Evolutionary conservation across 2,797 vertebrate species (phyloP), one percentile per base, ranked within the genome.

Genomic region (Rhincodon typus): DNA sequence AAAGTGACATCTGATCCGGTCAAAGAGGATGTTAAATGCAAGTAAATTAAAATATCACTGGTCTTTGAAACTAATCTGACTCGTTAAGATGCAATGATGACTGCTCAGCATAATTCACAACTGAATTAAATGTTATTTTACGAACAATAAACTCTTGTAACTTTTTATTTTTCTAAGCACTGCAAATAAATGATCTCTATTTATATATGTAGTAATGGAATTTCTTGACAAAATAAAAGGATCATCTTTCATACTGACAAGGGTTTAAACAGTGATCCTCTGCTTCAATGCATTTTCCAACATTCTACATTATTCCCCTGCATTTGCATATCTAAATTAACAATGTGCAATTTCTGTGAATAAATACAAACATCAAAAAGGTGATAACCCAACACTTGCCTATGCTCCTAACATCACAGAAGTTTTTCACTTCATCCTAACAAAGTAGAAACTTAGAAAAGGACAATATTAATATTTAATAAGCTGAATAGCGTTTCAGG

Each of bases 121-220:
- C 13, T 94, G 38, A 69, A 69, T 94, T 72, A 69, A 94, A 69
- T 72, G 67, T 70, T 94, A 94, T 70, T 94, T 94, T 70, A 70
- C 27, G 38, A 94, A 72, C 67, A 94, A 94, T 94, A 94, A 94
- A 70, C 21, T 42, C 67, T 50, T 94, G 93, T 46, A 94, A 38
- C 23, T 46, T 94, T 46, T 72, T 94, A 46, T 70, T 94, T 94
- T 94, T 72, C 38, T 94, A 70, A 94, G 93, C 66, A 46, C 46
- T 94, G 27, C 38, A 94, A 94, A 94, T 94, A 72, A 94, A 94
- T 94, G 38, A 94, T 70, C 66, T 94, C 66, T 94, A 70, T 94
- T 94, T 94, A 70, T 94, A 46, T 27, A 70, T 38, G 19, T 42
- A 72, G 66, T 94, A 46, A 46, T 72, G 19, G 93, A 12, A 70